These are phyloP conservation scores for Monopterus albus DNA, from an alignment of 2,113 vertebrate species.

Conservation along the genomic window DNA sequence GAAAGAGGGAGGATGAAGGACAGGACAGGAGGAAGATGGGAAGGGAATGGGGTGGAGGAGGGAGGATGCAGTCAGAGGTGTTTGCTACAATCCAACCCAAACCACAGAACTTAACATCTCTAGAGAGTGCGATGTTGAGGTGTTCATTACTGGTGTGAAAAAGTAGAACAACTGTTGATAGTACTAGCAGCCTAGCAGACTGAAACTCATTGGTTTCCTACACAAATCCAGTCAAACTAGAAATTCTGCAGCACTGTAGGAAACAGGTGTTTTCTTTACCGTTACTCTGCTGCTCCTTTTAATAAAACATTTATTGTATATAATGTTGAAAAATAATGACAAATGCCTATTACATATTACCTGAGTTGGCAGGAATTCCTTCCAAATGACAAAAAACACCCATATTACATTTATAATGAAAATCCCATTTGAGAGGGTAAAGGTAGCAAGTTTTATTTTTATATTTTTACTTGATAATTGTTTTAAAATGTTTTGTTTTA, in stretches of 20 bases:
- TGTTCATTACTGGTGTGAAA: conserved; percentile 54
- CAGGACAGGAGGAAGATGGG: conserved; percentile 52
- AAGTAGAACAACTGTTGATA: conserved; percentile 48
- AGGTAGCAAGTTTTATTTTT: background rate
- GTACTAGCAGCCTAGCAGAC: background rate
- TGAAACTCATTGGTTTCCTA: conserved; percentile 2
- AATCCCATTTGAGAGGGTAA: background rate
- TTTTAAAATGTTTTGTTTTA: too few relatives aligned
- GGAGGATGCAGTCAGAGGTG: conserved; percentile 40
- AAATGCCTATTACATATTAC: background rate
- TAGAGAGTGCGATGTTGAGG: conserved; percentile 26
- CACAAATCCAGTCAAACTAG: conserved; percentile 14
- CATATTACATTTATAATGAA: background rate
- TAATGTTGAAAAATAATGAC: conserved; percentile 6
- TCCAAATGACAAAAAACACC: background rate
- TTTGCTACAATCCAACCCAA: conserved; percentile 32
- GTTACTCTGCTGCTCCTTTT: conserved; percentile 10
- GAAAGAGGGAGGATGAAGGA: conserved; percentile 68
- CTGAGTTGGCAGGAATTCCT: background rate
- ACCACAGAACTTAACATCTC: conserved; percentile 40
- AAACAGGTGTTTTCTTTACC: background rate
- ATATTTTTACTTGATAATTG: background rate
- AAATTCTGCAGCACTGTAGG: background rate
- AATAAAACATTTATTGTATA: background rate
- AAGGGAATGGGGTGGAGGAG: conserved; percentile 31